phyloP scores from a whole-genome alignment of 2,797 vertebrate species.

The Erpetoichthys calabaricus region DNA sequence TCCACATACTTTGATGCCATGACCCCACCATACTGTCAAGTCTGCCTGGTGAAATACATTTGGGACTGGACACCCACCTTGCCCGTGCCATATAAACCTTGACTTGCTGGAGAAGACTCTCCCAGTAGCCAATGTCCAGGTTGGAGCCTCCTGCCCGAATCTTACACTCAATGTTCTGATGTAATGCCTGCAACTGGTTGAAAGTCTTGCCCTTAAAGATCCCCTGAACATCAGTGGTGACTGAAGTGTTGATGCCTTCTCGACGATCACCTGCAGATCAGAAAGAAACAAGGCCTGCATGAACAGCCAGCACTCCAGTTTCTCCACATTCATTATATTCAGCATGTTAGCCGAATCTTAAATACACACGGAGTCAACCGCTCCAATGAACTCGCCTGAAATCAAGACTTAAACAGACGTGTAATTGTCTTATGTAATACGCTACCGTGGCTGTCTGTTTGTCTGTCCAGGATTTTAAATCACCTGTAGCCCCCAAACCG shows the following conservation, averaged over 20 bases:
- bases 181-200: constrained; percentile 84
- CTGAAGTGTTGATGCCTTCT: constrained; percentile 88
- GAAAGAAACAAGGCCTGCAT: rapidly evolving
- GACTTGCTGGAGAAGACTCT: constrained; percentile 87
- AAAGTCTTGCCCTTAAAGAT: constrained; percentile 97
- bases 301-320: too few species aligned
- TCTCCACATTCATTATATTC: not conserved
- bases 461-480: too few species aligned
- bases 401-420: too few species aligned
- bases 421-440: too few species aligned
- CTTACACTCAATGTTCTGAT: constrained; percentile 83
- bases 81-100: constrained; percentile 91
- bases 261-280: constrained; percentile 69
- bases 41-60: too few species aligned
- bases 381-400: too few species aligned
- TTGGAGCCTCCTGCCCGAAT: constrained; percentile 82
- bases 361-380: too few species aligned
- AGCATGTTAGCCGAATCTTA: too few species aligned
- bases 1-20: too few species aligned
- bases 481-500: too few species aligned
- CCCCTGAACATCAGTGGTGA: constrained; percentile 78
- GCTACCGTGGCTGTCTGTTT: too few species aligned
- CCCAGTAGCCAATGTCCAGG: constrained; percentile 95
- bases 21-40: too few species aligned
- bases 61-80: constrained; percentile 56